Percentiles rank a stretch among this genome's conserved stretches.
Evolutionary conservation across 37 sponge, comb jelly and placozoan species (phyloP).

Genomic region (Geodia barretti): DNA sequence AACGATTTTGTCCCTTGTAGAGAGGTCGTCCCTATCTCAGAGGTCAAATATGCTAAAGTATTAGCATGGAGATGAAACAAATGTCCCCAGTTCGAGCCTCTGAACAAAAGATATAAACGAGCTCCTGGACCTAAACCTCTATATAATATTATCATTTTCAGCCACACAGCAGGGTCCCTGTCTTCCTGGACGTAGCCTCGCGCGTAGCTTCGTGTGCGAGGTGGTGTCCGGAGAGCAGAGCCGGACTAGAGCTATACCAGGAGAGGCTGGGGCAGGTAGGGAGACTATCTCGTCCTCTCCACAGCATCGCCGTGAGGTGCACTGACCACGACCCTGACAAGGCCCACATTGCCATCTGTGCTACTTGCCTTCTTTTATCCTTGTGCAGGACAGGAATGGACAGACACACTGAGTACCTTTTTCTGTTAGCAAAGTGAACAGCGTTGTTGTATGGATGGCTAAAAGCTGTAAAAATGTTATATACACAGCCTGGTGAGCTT

Average conservation of each 20-base stretch:
- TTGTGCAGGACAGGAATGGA: no score
- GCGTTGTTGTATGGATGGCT: no score
- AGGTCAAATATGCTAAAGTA: no score
- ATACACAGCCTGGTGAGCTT: no score
- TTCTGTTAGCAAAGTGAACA: no score
- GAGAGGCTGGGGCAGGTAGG: background rate
- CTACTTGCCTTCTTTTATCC: background rate
- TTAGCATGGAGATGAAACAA: no score
- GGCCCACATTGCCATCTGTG: conserved; percentile 3
- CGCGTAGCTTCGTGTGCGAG: conserved; percentile 59
- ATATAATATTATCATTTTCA: conserved; percentile 28
- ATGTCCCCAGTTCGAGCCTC: no score
- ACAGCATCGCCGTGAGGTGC: conserved; percentile 21
- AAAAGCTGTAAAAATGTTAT: no score
- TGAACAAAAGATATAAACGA: no score
- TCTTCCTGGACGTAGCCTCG: conserved; percentile 52
- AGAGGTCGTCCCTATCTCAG: no score
- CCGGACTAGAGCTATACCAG: background rate
- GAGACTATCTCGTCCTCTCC: background rate
- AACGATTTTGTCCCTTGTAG: no score
- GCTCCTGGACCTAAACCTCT: conserved; percentile 62
- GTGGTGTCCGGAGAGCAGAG: conserved; percentile 2
- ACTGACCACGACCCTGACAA: background rate
- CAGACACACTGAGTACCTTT: no score
- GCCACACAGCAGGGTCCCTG: background rate